Evolutionary conservation across 2,797 vertebrate species (phyloP).

Genomic region (Poecile montanus): DNA sequence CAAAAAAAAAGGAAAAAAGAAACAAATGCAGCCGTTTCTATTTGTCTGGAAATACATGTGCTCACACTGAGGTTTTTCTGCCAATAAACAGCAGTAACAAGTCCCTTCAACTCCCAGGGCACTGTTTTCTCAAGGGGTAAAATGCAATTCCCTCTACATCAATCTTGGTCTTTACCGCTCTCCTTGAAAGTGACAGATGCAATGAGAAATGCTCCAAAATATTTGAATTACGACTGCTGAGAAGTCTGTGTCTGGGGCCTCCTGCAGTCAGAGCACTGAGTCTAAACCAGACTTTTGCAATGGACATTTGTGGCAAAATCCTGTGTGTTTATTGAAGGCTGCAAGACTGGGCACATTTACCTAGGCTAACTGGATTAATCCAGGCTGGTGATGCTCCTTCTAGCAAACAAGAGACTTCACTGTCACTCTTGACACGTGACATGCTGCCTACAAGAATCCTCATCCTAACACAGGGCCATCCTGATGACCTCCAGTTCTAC

Average conservation of each 20-base stretch:
- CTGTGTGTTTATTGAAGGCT: background rate
- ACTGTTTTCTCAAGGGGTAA: background rate
- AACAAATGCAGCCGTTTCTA: background rate
- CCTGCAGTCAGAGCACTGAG: background rate
- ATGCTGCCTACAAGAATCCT: background rate
- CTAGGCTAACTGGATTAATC: background rate
- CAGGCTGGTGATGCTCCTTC: background rate
- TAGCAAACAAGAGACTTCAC: background rate
- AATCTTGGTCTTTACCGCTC: background rate
- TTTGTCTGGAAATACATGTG: background rate
- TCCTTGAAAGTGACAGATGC: background rate
- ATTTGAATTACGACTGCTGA: background rate
- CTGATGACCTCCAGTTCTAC: background rate
- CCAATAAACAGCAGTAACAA: background rate
- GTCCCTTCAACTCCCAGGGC: background rate
- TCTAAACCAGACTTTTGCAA: background rate
- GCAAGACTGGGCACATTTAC: background rate
- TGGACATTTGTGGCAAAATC: background rate
- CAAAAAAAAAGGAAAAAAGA: background rate
- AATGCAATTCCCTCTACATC: background rate
- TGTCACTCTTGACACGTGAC: background rate
- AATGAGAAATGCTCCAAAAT: background rate
- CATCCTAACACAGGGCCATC: background rate
- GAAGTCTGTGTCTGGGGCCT: background rate
- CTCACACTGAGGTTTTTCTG: background rate